phyloP scores from a whole-genome alignment of 37 sponge, comb jelly and placozoan species.

The Aphrocallistes beatrix region DNA sequence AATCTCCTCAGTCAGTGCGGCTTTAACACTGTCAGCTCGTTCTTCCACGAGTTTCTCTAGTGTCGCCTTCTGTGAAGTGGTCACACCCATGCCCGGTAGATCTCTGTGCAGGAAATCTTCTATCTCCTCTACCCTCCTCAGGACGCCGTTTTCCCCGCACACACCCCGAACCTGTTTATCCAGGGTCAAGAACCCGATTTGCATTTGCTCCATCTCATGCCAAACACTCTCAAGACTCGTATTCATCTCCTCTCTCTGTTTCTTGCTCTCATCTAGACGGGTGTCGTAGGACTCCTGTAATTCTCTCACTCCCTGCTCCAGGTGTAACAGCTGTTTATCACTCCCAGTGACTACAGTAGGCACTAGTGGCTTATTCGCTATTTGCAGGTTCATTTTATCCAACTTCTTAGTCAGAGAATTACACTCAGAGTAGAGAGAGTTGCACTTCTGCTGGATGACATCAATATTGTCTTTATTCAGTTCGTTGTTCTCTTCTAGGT shows the following conservation, averaged over 20 bases:
- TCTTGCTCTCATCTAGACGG: background rate
- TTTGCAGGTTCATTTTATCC: background rate
- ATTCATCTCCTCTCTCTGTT: background rate
- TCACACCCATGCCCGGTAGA: background rate
- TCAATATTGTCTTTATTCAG: background rate
- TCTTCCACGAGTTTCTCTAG: constrained; percentile 9
- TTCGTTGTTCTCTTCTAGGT: background rate
- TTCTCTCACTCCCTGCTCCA: background rate
- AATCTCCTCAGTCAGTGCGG: background rate
- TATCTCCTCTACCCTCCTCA: background rate
- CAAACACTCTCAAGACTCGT: background rate
- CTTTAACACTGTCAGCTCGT: background rate
- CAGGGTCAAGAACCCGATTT: background rate
- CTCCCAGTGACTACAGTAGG: background rate
- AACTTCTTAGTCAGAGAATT: background rate
- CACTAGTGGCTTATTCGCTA: background rate
- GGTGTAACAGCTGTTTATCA: background rate
- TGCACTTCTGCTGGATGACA: constrained; percentile 7
- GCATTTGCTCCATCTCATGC: background rate
- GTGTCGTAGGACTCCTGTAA: background rate
- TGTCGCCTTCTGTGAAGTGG: background rate
- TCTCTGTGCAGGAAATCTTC: constrained; percentile 2
- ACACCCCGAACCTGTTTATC: background rate
- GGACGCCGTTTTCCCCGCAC: background rate
- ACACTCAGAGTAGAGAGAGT: constrained; percentile 1